phyloP scores from a whole-genome alignment of 2,113 vertebrate genomes.

The Pterocles orientalis region DNA sequence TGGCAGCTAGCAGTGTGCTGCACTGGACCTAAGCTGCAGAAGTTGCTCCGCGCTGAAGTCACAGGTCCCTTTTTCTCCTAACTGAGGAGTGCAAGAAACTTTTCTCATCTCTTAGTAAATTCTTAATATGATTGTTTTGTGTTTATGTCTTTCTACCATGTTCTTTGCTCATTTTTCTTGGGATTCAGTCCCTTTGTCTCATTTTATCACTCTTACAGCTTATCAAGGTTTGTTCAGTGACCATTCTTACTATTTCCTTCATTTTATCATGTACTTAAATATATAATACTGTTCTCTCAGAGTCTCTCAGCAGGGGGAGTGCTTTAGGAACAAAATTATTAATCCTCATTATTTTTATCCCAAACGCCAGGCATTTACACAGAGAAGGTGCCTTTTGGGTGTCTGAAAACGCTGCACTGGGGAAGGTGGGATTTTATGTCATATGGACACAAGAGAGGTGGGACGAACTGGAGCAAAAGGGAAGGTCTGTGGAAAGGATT shows the following conservation, averaged over 20 bases:
- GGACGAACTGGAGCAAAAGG: background rate
- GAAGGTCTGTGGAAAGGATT: background rate
- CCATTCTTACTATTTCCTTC: background rate
- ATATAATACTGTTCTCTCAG: background rate
- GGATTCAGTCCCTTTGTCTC: background rate
- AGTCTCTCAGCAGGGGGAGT: constrained; percentile 47
- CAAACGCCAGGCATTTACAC: background rate
- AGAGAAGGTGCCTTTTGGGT: background rate
- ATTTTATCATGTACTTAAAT: background rate
- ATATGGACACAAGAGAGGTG: background rate
- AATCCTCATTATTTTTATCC: background rate
- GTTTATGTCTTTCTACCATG: background rate
- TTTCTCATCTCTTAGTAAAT: background rate
- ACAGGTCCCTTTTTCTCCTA: background rate
- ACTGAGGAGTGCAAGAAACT: background rate
- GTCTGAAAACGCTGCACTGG: background rate
- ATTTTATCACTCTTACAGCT: background rate
- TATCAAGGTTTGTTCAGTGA: background rate
- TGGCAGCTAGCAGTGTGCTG: rapidly evolving
- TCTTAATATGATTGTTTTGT: background rate
- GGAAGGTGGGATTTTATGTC: background rate
- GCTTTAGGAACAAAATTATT: constrained; percentile 35
- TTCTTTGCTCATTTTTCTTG: background rate
- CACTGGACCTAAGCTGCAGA: background rate
- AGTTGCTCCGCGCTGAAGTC: background rate